Conservation (phyloP, 2,888 invertebrate genomes). For the Eubasilissa splendida region DNA sequence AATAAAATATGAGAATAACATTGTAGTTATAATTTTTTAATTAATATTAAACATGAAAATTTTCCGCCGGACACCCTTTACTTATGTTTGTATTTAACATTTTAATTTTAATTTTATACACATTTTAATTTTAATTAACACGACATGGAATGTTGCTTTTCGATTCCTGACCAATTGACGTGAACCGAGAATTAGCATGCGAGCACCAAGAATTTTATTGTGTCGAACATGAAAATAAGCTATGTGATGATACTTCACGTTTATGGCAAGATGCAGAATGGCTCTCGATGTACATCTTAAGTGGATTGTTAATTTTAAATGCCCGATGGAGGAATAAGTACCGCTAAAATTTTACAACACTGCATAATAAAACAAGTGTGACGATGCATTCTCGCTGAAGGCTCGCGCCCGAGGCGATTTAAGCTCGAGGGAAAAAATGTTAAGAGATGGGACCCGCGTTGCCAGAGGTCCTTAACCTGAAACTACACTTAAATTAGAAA, state of each 20-base stretch:
- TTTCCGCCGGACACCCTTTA: neutral
- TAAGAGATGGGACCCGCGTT: constrained; percentile 18
- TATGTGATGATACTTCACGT: neutral
- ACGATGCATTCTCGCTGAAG: too few relatives aligned
- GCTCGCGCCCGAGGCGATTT: neutral
- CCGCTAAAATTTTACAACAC: constrained; percentile 8
- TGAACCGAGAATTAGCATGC: neutral
- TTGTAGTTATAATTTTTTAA: too few relatives aligned
- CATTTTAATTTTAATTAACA: neutral
- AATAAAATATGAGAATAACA: too few relatives aligned
- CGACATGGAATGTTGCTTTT: neutral
- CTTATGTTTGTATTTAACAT: neutral
- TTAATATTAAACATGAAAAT: too few relatives aligned
- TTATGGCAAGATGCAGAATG: neutral
- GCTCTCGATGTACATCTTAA: neutral
- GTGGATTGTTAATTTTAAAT: constrained; percentile 34
- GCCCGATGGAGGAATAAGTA: constrained; percentile 6
- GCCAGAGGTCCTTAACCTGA: neutral
- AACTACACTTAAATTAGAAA: too few relatives aligned
- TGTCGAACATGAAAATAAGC: constrained; percentile 3
- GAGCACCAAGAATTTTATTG: neutral
- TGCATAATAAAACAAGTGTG: neutral
- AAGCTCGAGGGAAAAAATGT: neutral
- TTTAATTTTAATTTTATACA: neutral
- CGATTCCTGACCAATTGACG: too few relatives aligned